Evolutionary conservation across 2,797 vertebrate genomes (phyloP), one percentile per base, ranked within the genome.

Genomic region (Triplophysa yarkandensis): DNA sequence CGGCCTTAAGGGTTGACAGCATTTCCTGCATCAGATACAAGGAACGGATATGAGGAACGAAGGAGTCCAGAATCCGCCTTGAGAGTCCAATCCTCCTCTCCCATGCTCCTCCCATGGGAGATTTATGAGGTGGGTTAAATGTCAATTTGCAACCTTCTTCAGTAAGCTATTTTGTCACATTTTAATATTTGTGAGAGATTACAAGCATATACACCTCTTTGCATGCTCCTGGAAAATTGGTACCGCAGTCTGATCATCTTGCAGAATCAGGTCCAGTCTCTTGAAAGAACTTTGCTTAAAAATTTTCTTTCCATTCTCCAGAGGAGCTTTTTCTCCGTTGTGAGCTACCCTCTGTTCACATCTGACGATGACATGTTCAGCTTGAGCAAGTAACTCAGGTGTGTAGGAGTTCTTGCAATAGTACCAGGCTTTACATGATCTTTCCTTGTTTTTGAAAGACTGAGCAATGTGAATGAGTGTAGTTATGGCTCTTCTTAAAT

Each of bases 171-270:
- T 21, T 67, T 4, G 34, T 55, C 21, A 66, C 50, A 25, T 32
- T 67, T 2, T 41, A n/a, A 30, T 72, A 16, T 21, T 48, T 62
- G 57, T 5, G 4, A 44, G 55, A 39, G 14, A 21, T 9, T 2
- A 74, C 3, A 13, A 75, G 21, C n/a, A 76, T 28, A 11, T 62
- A 28, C 44, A 76, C 55, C 44, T 76, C 54, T 62, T 69, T 69
- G 54, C 66, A 76, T 11, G 57, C 74, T 14, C 66, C 74, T 30
- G 30, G 67, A 19, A 75, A 67, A 34, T 67, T 75, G 21, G 50
- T 75, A 17, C 63, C 63, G 44, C 62, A 74, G 13, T 75, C 63
- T 5, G 72, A 75, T 17, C 17, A 4, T 71, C 21, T 1, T 66
- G 3, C 9, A 68, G 30, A 30, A 25, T 28, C 0, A 10, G 17